Base-by-base conservation (phyloP, 1,140 invertebrate genomes). In the Drosophila suzukii region DNA sequence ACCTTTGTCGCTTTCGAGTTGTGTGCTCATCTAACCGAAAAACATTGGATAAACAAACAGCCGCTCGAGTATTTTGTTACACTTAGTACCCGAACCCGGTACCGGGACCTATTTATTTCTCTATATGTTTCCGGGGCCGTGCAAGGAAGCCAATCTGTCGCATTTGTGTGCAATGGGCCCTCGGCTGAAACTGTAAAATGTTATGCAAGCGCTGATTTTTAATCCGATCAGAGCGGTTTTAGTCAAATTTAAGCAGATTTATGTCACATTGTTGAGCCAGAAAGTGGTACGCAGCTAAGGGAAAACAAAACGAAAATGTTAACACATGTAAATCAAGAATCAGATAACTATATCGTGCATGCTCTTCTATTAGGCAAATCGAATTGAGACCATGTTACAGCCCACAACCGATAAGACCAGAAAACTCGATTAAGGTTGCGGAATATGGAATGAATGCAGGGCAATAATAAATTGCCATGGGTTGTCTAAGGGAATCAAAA, bases 31-130 rank as follows among this genome's bases (percentile, higher is more conserved):
- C 88, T 84, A 91, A 91, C 90, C 90, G 86, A 89, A 90, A 80
- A 91, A 91, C 90, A 91, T 89, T 90, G 90, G 90, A 91, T 91
- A 91, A 91, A 91, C 90, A 91, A 91, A 91, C 81, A 91, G 90
- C 73, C 72, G 81, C 54, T 90, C 75, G 79, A 88, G 80, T 81
- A 79, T 83, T 84, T 86, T 90, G 88, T 81, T 89, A 90, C 80
- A 90, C 76, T 71, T 79, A 73, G 63, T 59, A 20, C 47, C 41
- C 15, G 32, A 27, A 59, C 41, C 51, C 27, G 39, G 36, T 12
- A 2, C 56, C 34, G 15, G 61, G 68, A 68, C 55, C 65, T 80
- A 76, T 80, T 82, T 59, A 46, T 44, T 73, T 71, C 67, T 60
- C 39, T 63, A 56, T 63, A 50, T 11, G 4, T 51, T 51, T 13